These are phyloP conservation scores for Saccostrea glomerata DNA, from an alignment of 1,140 invertebrate genomes.

Conservation along the genomic window DNA sequence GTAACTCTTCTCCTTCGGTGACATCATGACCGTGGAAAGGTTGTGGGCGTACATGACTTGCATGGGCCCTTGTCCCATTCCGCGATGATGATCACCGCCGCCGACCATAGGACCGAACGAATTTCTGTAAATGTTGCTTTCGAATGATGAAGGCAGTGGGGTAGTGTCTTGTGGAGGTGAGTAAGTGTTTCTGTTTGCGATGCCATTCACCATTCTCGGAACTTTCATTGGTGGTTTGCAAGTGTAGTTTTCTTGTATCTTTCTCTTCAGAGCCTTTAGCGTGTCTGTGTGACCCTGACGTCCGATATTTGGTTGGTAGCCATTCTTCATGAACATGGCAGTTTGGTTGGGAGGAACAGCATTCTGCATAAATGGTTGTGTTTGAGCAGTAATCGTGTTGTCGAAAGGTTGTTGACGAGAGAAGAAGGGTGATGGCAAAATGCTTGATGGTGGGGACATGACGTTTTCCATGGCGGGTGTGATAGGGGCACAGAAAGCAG, in stretches of 20 bases:
- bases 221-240: constrained; percentile 71
- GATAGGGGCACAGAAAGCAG: constrained; percentile 58
- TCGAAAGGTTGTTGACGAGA: constrained; percentile 56
- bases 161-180: constrained; percentile 43
- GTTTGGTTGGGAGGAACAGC: constrained; percentile 41
- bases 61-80: constrained; percentile 54
- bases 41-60: constrained; percentile 53
- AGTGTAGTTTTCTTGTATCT: constrained; percentile 70
- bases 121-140: constrained; percentile 50
- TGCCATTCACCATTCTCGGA: constrained; percentile 59
- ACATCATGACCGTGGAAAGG: not conserved
- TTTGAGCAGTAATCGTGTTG: constrained; percentile 37
- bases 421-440: constrained; percentile 56
- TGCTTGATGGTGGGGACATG: constrained; percentile 45
- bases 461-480: constrained; percentile 54
- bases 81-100: constrained; percentile 39
- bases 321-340: constrained; percentile 45
- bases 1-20: constrained; percentile 45
- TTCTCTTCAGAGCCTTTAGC: constrained; percentile 72
- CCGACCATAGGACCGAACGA: not conserved
- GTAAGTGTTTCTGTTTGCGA: constrained; percentile 38
- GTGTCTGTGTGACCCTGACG: constrained; percentile 68
- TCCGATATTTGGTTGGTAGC: constrained; percentile 44
- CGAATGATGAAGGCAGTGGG: constrained; percentile 49
- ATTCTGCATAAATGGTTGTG: constrained; percentile 45